Conservation (phyloP, 1,140 invertebrate species). For the Solenopsis fugax region DNA sequence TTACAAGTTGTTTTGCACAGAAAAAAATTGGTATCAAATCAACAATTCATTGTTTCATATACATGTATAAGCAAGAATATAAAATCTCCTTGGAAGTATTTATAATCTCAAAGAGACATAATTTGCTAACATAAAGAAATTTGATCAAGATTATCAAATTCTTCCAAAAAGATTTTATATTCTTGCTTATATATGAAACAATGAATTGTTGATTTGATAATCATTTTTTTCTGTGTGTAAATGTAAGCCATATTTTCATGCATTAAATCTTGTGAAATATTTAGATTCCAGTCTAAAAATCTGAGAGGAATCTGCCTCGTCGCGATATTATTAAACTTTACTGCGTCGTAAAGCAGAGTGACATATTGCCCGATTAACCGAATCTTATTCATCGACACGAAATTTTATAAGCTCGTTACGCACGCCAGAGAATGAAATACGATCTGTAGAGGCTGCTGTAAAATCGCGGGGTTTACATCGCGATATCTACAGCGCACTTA, state of each 20-base stretch:
- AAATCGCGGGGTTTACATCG: not conserved
- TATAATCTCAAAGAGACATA: too few relatives aligned
- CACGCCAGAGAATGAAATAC: not conserved
- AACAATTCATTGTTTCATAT: too few relatives aligned
- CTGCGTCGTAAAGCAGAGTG: not conserved
- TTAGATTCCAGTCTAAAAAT: not conserved
- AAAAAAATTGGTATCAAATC: too few relatives aligned
- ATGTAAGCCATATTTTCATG: not conserved
- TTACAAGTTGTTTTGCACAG: not conserved
- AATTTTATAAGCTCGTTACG: slow-evolving; percentile 31
- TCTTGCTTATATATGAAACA: too few relatives aligned
- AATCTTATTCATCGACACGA: slow-evolving; percentile 20
- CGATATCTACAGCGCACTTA: not conserved
- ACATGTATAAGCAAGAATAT: too few relatives aligned
- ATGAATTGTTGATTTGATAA: too few relatives aligned
- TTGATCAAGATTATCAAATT: too few relatives aligned
- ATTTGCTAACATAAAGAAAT: too few relatives aligned
- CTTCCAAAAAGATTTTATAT: too few relatives aligned
- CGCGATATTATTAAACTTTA: slow-evolving; percentile 3
- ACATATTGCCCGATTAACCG: not conserved
- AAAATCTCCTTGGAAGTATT: too few relatives aligned
- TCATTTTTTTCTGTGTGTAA: too few relatives aligned
- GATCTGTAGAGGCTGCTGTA: not conserved
- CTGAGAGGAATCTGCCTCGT: not conserved
- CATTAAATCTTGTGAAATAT: not conserved